Evolutionary conservation across 2,888 invertebrate species (phyloP), one percentile per base, ranked within the genome.

Genomic region (Oxystoma pomonae): DNA sequence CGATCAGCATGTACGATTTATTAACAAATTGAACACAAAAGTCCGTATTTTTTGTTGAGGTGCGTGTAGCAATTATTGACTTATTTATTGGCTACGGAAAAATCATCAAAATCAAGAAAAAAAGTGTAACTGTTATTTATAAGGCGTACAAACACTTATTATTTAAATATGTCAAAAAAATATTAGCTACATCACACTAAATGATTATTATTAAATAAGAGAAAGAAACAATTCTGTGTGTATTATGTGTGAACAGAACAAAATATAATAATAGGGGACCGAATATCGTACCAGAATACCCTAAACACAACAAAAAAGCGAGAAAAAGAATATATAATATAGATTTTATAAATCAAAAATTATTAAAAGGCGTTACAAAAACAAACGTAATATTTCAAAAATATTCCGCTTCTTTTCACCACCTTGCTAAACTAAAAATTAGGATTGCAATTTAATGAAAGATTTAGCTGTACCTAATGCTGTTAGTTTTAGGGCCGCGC

Each of bases 121-220:
- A 65, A 68, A 66, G 72, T 74, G 72, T 74, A 72, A 74, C 71
- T 73, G 71, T 70, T 35, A 35, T 35, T 35, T 35, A 35, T 17
- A 68, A 72, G 72, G 74, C 73, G 67, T 71, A 71, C 68, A 73
- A 35, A 69, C 68, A 70, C 73, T 73, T 73, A 67, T 72, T 69
- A 73, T n/a, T n/a, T 72, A 74, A 61, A 61, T 59, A 75, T 71
- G 72, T 71, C 68, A 71, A 71, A 70, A 72, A 73, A 72, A 71
- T 74, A 73, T 77, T 77, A 77, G 71, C 77, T 78, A 78, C 77
- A 73, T 77, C 77, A 77, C 79, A 79, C 78, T 78, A 78, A 77
- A 74, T 67, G 72, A 74, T 9, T 17, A 53, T 53, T 53, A 53
- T 3, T 53, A 9, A 50, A 9, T 53, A 53, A 3, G 53, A 53